These are phyloP conservation scores for Microvelia longipes DNA, from an alignment of 1,140 invertebrate genomes.

Conservation along the genomic window DNA sequence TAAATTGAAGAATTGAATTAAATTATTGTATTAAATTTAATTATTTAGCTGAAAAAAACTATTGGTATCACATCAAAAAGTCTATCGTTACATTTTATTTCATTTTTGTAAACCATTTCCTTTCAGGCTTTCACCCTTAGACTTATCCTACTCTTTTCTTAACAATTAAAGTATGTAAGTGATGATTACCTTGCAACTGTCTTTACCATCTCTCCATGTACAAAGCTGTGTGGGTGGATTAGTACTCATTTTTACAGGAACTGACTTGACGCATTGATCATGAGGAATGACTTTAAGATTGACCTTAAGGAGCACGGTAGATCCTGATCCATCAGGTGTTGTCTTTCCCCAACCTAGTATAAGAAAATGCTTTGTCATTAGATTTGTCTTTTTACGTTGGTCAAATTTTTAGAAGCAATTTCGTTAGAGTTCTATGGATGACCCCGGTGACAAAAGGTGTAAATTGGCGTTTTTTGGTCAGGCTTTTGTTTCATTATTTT, in stretches of 20 bases:
- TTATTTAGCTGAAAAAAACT: no score
- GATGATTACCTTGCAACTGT: slow-evolving; percentile 4
- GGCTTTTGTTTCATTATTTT: no score
- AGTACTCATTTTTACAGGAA: not conserved
- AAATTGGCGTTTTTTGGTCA: no score
- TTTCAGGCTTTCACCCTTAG: no score
- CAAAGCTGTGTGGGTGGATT: not conserved
- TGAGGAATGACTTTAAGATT: slow-evolving; percentile 3
- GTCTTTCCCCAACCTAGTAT: slow-evolving; percentile 3
- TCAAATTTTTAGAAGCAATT: not conserved
- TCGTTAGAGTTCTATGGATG: not conserved
- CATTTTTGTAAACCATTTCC: no score
- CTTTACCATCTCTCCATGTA: slow-evolving; percentile 1
- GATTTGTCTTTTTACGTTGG: not conserved
- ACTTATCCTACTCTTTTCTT: no score
- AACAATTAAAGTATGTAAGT: no score
- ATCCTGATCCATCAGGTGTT: not conserved
- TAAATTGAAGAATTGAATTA: no score
- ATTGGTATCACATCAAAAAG: no score
- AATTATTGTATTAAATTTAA: no score
- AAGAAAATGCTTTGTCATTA: not conserved
- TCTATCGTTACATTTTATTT: no score
- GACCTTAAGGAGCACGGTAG: not conserved
- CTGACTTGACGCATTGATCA: not conserved
- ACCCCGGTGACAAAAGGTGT: no score